Percentiles rank a stretch among this genome's conserved stretches.
These are phyloP conservation scores for Rhagologus leucostigma DNA, from an alignment of 2,113 vertebrate species.

Conservation along the genomic window DNA sequence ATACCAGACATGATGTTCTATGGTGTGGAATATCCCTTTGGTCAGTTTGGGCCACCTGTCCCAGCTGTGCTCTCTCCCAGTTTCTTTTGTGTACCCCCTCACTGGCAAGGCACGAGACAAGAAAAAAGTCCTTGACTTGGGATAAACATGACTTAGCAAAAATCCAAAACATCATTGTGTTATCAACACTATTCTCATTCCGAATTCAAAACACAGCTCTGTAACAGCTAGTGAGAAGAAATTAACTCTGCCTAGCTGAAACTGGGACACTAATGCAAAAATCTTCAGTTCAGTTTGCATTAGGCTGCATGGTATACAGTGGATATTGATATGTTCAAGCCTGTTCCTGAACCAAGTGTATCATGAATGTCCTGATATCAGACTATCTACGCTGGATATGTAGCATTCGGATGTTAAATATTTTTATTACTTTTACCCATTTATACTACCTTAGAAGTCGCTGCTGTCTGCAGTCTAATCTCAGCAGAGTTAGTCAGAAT, in stretches of 20 bases:
- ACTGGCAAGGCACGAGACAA: neutral
- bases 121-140: neutral
- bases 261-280: neutral
- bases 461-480: neutral
- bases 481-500: neutral
- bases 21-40: neutral
- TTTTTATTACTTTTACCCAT: neutral
- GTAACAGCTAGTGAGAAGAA: neutral
- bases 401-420: neutral
- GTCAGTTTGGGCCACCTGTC: neutral
- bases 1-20: too few species aligned
- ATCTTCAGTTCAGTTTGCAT: neutral
- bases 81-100: neutral
- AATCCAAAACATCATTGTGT: neutral
- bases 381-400: neutral
- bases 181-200: neutral
- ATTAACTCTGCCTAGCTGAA: neutral
- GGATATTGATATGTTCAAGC: neutral
- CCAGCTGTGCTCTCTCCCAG: neutral
- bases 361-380: neutral
- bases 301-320: neutral
- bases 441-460: neutral
- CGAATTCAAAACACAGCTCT: neutral
- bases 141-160: neutral
- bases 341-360: neutral